Conservation (phyloP, 2,888 invertebrate species). For the Chrysolina haemoptera region DNA sequence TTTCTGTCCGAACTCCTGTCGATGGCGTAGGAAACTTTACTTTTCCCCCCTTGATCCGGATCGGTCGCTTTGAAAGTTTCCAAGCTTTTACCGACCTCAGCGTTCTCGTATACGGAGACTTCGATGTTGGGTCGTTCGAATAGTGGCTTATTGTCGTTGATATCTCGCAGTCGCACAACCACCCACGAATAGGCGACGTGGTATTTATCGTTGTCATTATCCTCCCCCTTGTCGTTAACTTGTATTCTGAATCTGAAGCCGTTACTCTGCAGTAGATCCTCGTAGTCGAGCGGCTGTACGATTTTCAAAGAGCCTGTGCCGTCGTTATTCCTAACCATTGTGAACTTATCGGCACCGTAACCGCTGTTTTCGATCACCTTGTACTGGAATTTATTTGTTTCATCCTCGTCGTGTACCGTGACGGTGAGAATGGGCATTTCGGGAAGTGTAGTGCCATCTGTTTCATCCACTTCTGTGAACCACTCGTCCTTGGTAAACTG, state of each 20-base stretch:
- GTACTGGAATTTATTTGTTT: constrained; percentile 96
- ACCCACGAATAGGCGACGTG: constrained; percentile 98
- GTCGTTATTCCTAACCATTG: constrained; percentile 96
- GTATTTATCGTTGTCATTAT: constrained; percentile 96
- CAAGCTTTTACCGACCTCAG: constrained; percentile 89
- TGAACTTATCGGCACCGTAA: constrained; percentile 96
- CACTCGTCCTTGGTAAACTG: constrained; percentile 97
- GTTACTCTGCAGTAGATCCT: constrained; percentile 94
- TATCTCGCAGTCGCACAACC: constrained; percentile 92
- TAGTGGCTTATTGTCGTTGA: constrained; percentile 97
- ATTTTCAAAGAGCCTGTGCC: constrained; percentile 96
- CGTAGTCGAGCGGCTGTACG: constrained; percentile 95
- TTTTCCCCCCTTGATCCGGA: constrained; percentile 95
- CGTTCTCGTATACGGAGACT: constrained; percentile 92
- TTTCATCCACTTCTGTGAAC: constrained; percentile 97
- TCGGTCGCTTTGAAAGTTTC: constrained; percentile 97
- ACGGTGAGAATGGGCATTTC: constrained; percentile 96
- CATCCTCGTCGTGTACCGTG: constrained; percentile 96
- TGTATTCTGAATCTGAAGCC: constrained; percentile 96
- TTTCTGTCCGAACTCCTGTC: constrained; percentile 94
- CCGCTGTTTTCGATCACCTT: constrained; percentile 93
- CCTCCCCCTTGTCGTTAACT: constrained; percentile 95
- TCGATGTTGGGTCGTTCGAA: constrained; percentile 95
- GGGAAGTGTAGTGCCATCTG: constrained; percentile 91
- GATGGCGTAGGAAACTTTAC: constrained; percentile 92